phyloP scores from a whole-genome alignment of 64 coral and sea anemone species.

The Stichodactyla helianthus region DNA sequence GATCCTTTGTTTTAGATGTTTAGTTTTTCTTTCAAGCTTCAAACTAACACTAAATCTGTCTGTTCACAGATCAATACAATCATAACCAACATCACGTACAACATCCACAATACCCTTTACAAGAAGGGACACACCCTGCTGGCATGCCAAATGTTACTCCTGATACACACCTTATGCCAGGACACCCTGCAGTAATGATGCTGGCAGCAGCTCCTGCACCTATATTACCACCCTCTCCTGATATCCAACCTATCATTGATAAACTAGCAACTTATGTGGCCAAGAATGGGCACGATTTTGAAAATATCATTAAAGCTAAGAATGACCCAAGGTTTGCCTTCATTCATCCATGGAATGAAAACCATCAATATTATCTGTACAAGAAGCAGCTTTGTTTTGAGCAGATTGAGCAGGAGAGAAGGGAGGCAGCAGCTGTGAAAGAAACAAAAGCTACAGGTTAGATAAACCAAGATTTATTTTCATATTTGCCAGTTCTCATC shows the following conservation, averaged over 20 bases:
- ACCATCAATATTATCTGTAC: conserved; percentile 74
- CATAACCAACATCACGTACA: conserved; percentile 46
- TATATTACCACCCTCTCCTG: conserved; percentile 92
- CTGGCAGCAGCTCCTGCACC: background rate
- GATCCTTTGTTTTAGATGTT: too few relatives aligned
- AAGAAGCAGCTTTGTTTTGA: conserved; percentile 62
- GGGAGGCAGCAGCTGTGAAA: background rate
- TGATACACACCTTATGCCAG: background rate
- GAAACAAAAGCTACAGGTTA: background rate
- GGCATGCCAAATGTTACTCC: background rate
- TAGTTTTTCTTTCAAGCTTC: too few relatives aligned
- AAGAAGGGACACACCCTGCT: background rate
- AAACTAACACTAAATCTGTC: too few relatives aligned
- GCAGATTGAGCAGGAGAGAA: conserved; percentile 38
- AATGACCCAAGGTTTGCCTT: conserved; percentile 90
- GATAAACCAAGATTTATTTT: background rate
- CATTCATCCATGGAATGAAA: conserved; percentile 75
- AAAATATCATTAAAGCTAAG: conserved; percentile 83
- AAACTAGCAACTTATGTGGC: conserved; percentile 93
- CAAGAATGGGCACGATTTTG: conserved; percentile 93
- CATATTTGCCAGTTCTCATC: background rate
- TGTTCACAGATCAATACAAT: too few relatives aligned
- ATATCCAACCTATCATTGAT: conserved; percentile 94
- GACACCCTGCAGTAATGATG: conserved; percentile 7
- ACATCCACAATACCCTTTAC: conserved; percentile 37